A percentile compares a stretch with the other conserved stretches of the same genome.
Evolutionary conservation across 2,797 vertebrate genomes (phyloP).

Genomic region (Setipinna tenuifilis): DNA sequence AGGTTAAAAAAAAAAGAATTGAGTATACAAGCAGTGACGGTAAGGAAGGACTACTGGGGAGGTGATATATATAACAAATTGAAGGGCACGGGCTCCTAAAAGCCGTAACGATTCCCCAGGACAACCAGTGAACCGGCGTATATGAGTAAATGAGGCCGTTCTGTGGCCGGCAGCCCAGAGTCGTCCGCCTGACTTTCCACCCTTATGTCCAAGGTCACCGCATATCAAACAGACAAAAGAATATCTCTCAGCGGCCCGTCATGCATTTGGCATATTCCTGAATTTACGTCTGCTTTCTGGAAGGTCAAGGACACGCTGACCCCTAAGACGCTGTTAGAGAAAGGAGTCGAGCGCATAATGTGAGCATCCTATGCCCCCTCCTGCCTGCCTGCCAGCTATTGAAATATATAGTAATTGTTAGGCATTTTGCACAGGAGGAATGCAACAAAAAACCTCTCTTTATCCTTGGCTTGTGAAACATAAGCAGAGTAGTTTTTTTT

Average conservation of each 20-base stretch:
- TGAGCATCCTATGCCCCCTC: neutral
- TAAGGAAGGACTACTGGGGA: neutral
- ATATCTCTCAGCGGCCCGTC: constrained; percentile 9
- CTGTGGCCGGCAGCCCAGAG: neutral
- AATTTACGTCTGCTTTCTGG: neutral
- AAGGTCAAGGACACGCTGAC: neutral
- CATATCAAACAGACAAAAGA: constrained; percentile 6
- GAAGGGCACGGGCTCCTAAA: neutral
- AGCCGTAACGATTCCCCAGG: neutral
- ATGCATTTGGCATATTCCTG: constrained; percentile 10
- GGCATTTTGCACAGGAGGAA: neutral
- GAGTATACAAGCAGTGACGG: neutral
- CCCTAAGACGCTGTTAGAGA: neutral
- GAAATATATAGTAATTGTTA: neutral
- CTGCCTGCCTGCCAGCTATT: neutral
- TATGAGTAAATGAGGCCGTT: neutral
- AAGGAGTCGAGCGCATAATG: neutral
- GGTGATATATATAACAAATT: neutral
- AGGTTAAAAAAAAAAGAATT: neutral
- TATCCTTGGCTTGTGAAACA: neutral
- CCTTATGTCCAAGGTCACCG: constrained; percentile 26
- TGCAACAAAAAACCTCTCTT: neutral
- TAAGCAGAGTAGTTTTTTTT: neutral
- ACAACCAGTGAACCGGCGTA: neutral
- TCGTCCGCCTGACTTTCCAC: constrained; percentile 14